Conservation (phyloP, 2,113 vertebrate genomes). For the Bagarius yarrelli region DNA sequence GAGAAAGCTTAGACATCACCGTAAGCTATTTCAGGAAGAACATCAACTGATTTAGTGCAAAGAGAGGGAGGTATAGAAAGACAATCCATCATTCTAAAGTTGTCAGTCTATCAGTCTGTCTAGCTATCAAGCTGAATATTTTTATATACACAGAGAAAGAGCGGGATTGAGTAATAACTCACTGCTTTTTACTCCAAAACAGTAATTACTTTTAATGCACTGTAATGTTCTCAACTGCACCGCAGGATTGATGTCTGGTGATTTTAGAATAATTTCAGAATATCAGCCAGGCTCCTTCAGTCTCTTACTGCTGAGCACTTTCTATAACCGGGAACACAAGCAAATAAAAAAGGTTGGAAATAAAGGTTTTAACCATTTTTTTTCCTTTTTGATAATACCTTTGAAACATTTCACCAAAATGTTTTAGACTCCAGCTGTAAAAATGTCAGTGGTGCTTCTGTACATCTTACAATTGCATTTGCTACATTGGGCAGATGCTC, state of each 20-base stretch:
- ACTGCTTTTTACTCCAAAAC: constrained; percentile 10
- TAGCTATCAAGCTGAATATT: too few relatives aligned
- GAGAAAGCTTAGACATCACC: background rate
- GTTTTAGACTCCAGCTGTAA: background rate
- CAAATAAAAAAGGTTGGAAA: background rate
- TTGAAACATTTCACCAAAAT: background rate
- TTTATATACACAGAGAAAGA: background rate
- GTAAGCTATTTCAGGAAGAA: background rate
- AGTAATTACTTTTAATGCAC: constrained; percentile 26
- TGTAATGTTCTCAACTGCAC: constrained; percentile 4
- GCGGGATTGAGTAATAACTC: background rate
- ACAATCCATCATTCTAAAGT: too few relatives aligned
- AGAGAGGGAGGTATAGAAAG: background rate
- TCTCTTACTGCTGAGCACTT: background rate
- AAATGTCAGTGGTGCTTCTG: background rate
- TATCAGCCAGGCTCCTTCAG: background rate
- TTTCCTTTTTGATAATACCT: background rate
- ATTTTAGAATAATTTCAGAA: background rate
- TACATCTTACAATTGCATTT: background rate
- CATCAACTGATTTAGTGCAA: background rate
- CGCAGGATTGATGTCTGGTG: background rate
- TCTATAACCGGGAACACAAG: background rate
- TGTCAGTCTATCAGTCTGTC: too few relatives aligned
- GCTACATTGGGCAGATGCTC: too few relatives aligned
- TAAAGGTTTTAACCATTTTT: background rate